phyloP scores from a whole-genome alignment of 2,113 vertebrate species.

The Furnarius figulus region DNA sequence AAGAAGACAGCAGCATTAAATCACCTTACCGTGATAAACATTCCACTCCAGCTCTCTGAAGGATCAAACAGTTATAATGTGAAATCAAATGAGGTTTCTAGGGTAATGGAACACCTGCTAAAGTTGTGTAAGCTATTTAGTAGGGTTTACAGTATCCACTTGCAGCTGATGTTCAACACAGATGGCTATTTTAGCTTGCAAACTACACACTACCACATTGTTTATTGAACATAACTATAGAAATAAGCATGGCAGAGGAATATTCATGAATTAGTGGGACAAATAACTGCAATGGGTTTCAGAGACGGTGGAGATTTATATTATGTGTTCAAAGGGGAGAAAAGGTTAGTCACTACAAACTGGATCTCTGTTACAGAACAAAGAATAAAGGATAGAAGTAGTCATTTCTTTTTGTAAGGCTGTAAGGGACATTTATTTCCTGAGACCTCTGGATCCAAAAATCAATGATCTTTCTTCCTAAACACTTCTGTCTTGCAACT shows the following conservation, averaged over 20 bases:
- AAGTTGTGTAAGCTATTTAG: conserved; percentile 62
- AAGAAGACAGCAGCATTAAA: conserved; percentile 66
- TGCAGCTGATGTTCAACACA: conserved; percentile 64
- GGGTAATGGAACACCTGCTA: conserved; percentile 70
- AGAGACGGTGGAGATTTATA: conserved; percentile 29
- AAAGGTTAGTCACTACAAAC: conserved; percentile 54
- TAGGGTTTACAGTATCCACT: conserved; percentile 68
- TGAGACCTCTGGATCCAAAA: conserved; percentile 67
- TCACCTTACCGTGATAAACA: conserved; percentile 72
- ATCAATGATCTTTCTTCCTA: conserved; percentile 67
- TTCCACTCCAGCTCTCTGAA: conserved; percentile 74
- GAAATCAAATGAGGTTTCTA: conserved; percentile 74
- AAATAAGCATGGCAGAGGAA: conserved; percentile 61
- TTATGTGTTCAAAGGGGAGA: background rate
- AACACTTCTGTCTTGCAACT: conserved; percentile 72
- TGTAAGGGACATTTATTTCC: conserved; percentile 61
- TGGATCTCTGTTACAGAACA: conserved; percentile 57
- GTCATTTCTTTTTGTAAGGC: conserved; percentile 66
- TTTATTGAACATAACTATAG: conserved; percentile 67
- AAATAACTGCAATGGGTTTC: conserved; percentile 39
- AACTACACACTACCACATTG: conserved; percentile 52
- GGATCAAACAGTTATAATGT: conserved; percentile 73
- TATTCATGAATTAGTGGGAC: conserved; percentile 58
- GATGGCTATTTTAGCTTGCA: conserved; percentile 63
- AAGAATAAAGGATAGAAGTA: conserved; percentile 61